Conservation (phyloP, 2,888 invertebrate species). For the Acanthosepion esculentum region DNA sequence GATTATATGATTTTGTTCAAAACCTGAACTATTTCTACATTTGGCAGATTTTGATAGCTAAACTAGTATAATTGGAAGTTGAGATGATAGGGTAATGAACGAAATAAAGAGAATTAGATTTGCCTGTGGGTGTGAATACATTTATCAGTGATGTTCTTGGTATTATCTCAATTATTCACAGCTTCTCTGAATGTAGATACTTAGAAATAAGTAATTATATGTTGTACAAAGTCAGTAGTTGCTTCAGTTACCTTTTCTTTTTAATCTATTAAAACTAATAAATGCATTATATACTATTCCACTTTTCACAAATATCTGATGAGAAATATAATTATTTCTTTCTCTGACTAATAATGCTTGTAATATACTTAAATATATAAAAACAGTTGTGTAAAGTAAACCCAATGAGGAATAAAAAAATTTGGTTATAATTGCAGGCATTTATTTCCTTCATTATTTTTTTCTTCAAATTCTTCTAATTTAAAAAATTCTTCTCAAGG, state of each 20-base stretch:
- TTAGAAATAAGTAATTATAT: neutral
- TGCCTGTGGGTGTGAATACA: neutral
- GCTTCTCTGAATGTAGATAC: neutral
- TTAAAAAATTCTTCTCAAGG: neutral
- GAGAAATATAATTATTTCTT: neutral
- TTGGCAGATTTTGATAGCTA: neutral
- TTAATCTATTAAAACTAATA: neutral
- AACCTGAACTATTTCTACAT: neutral
- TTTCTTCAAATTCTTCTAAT: neutral
- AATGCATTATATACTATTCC: neutral
- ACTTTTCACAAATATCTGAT: neutral
- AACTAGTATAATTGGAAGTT: neutral
- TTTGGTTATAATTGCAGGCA: neutral
- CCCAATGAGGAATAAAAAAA: neutral
- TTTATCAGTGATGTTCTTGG: neutral
- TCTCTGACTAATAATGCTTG: neutral
- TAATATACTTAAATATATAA: neutral
- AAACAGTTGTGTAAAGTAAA: neutral
- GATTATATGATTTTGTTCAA: neutral
- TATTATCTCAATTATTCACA: neutral
- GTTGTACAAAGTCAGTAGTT: neutral
- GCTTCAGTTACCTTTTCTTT: neutral
- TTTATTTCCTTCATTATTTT: neutral
- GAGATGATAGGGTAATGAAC: neutral
- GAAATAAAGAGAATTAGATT: neutral